Evolutionary conservation across 2,888 invertebrate genomes (phyloP), one percentile per base, ranked within the genome.

Genomic region (Ryuthela nishihirai): DNA sequence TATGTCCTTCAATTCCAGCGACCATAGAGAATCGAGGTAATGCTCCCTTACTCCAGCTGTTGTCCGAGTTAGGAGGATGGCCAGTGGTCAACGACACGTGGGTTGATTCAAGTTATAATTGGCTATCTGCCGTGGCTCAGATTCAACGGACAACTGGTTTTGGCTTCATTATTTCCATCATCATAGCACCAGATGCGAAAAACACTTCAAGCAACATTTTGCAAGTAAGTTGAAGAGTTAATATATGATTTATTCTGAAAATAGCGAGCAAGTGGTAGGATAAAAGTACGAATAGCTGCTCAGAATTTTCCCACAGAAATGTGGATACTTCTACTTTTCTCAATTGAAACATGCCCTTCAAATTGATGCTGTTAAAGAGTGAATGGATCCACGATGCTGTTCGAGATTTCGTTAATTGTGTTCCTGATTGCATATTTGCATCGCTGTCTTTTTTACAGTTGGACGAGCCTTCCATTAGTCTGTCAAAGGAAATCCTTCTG

Each of bases 111-210:
- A 7, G 15, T 4, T 48, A 35, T 32, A 4, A 48, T 12, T 25
- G 25, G 18, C 15, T 48, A 24, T 20, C 39, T 35, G 47, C 47
- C 12, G 4, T 38, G 23, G 29, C 47, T 9, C 24, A 29, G 5
- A 39, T 48, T 39, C 47, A 48, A 18, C 3, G 38, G 20, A 48
- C 24, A 29, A 48, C 47, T 7, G 40, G 47, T 18, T 21, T 18
- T 6, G 47, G 39, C 29, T 38, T 35, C 23, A 32, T 48, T 21
- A 12, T 48, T 29, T 39, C 40, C 4, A n/a, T 48, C 7, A 48
- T 39, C 29, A 21, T 48, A 7, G 23, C 4, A 18, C 38, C 47
- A n/a, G 47, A 48, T 48, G 39, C 47, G 2, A 38, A 29, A 40
- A 39, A 48, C 23, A 39, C 47, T 20, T 20, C 40, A 10, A 48